Conservation (phyloP, 2,113 vertebrate species). For the Corynorhinus townsendii region DNA sequence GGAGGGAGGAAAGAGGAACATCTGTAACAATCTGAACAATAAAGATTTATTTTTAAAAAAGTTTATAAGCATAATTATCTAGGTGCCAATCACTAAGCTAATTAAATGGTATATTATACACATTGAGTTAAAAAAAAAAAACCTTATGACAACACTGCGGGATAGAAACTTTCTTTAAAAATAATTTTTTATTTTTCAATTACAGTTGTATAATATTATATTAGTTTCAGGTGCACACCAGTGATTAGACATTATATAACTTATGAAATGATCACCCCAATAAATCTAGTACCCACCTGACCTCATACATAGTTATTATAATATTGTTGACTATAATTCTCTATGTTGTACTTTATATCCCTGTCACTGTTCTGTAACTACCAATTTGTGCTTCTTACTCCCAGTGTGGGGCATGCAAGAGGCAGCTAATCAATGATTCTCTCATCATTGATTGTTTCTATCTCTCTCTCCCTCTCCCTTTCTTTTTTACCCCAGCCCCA, state of each 20-base stretch:
- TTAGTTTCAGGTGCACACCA: not conserved
- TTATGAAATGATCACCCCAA: not conserved
- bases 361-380: not conserved
- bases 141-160: not conserved
- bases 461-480: too few relatives aligned
- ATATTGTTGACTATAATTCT: not conserved
- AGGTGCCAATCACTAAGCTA: not conserved
- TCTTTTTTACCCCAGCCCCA: not conserved
- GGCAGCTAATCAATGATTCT: too few relatives aligned
- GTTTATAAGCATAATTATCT: constrained; percentile 13
- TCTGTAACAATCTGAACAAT: too few relatives aligned
- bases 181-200: not conserved
- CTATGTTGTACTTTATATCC: not conserved
- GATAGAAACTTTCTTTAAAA: not conserved
- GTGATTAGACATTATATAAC: not conserved
- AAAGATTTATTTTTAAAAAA: too few relatives aligned
- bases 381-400: not conserved
- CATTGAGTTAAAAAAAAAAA: not conserved
- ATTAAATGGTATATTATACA: not conserved
- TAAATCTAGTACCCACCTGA: not conserved
- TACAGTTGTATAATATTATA: not conserved
- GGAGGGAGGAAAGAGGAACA: too few relatives aligned
- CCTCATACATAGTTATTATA: not conserved
- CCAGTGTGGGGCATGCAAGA: too few relatives aligned
- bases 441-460: too few relatives aligned